Conservation (phyloP, 2,113 vertebrate genomes). For the Alligator sinensis region DNA sequence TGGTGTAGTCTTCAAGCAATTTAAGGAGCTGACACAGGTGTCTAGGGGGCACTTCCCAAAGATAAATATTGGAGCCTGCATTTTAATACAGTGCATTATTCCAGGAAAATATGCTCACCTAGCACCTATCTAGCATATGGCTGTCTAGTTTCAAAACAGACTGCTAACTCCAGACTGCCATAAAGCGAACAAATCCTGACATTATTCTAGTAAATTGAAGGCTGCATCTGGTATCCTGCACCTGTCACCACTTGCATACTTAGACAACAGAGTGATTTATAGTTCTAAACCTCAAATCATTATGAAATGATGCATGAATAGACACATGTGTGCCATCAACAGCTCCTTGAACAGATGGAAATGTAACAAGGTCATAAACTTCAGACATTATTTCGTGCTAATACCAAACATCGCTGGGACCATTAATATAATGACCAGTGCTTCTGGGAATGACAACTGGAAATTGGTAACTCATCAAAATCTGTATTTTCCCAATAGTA, state of each 20-base stretch:
- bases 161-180: conserved; percentile 65
- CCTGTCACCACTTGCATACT: conserved; percentile 43
- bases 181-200: conserved; percentile 72
- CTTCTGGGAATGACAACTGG: conserved; percentile 1
- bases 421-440: conserved; percentile 39
- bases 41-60: conserved; percentile 61
- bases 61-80: conserved; percentile 63
- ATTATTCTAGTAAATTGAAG: conserved; percentile 55
- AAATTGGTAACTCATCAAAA: neutral
- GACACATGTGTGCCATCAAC: conserved; percentile 16
- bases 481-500: neutral
- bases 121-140: conserved; percentile 74
- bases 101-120: conserved; percentile 55
- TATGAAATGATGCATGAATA: conserved; percentile 45
- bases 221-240: conserved; percentile 67
- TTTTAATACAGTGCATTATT: conserved; percentile 62
- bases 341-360: conserved; percentile 52
- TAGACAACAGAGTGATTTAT: conserved; percentile 65
- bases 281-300: conserved; percentile 26
- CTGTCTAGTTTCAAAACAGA: conserved; percentile 65
- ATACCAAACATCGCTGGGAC: conserved; percentile 10
- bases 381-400: neutral
- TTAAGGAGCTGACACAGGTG: conserved; percentile 63
- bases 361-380: conserved; percentile 31
- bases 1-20: conserved; percentile 27